phyloP scores from a whole-genome alignment of 2,888 invertebrate species.

The Chymomyza caudatula region DNA sequence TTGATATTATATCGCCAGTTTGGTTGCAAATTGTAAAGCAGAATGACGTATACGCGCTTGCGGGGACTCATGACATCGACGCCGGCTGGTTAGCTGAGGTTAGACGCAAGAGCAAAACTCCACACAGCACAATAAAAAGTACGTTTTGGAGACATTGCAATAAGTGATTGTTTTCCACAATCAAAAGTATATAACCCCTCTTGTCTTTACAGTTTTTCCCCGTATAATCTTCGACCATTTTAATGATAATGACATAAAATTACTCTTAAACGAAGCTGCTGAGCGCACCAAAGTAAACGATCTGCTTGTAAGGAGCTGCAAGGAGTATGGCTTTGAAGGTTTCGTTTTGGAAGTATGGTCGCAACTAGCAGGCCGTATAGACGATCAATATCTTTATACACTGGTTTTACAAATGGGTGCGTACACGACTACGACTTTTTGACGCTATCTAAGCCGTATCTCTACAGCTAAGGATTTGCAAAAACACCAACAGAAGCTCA shows the following conservation, averaged over 20 bases:
- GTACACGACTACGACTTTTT: background rate
- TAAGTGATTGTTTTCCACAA: background rate
- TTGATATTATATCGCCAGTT: conserved; percentile 94
- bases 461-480: conserved; percentile 80
- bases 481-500: conserved; percentile 81
- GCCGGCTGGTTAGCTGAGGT: conserved; percentile 89
- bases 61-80: conserved; percentile 90
- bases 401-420: conserved; percentile 82
- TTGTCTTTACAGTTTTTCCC: conserved; percentile 86
- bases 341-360: conserved; percentile 94
- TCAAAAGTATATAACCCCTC: conserved; percentile 12
- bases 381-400: conserved; percentile 80
- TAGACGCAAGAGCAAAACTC: conserved; percentile 77
- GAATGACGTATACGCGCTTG: conserved; percentile 82
- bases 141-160: background rate
- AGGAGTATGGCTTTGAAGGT: conserved; percentile 91
- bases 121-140: conserved; percentile 47
- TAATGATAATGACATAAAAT: conserved; percentile 85
- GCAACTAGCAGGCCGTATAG: conserved; percentile 85
- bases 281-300: conserved; percentile 84
- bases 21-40: conserved; percentile 92
- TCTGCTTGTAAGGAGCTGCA: conserved; percentile 83
- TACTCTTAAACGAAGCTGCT: conserved; percentile 84
- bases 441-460: conserved; percentile 18
- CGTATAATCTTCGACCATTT: conserved; percentile 94